A percentile compares a stretch with the other conserved stretches of the same genome.
These are phyloP conservation scores for Triplophysa dalaica DNA, from an alignment of 2,113 vertebrate species.

Conservation along the genomic window DNA sequence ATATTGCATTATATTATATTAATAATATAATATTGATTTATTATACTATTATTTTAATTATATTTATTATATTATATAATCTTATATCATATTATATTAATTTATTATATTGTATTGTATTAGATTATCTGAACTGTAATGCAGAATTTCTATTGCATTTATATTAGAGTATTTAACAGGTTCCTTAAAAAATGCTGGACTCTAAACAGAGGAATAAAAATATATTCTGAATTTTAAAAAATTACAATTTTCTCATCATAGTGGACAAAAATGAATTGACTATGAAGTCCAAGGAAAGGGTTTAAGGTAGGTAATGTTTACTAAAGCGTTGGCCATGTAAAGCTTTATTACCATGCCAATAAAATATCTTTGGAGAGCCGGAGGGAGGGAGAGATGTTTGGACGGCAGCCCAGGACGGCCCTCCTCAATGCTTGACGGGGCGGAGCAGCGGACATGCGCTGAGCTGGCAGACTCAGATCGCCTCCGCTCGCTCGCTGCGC, in stretches of 20 bases:
- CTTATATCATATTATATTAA: too few species aligned
- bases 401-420: constrained; percentile 67
- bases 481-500: constrained; percentile 48
- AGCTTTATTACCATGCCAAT: constrained; percentile 34
- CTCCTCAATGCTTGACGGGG: constrained; percentile 61
- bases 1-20: too few species aligned
- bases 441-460: constrained; percentile 78
- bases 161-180: too few species aligned
- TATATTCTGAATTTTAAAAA: neutral
- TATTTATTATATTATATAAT: too few species aligned
- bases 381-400: constrained; percentile 50
- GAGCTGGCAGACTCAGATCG: constrained; percentile 74
- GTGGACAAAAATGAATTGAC: neutral
- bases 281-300: neutral
- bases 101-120: too few species aligned
- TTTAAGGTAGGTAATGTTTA: constrained; percentile 16
- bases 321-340: constrained; percentile 21
- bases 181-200: neutral
- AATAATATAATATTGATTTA: too few species aligned
- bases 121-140: too few species aligned
- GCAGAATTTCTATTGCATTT: too few species aligned
- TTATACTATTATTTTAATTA: too few species aligned
- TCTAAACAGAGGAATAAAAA: neutral
- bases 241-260: neutral
- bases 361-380: neutral